Evolutionary conservation across 2,113 vertebrate species (phyloP).

Genomic region (Pionites leucogaster): DNA sequence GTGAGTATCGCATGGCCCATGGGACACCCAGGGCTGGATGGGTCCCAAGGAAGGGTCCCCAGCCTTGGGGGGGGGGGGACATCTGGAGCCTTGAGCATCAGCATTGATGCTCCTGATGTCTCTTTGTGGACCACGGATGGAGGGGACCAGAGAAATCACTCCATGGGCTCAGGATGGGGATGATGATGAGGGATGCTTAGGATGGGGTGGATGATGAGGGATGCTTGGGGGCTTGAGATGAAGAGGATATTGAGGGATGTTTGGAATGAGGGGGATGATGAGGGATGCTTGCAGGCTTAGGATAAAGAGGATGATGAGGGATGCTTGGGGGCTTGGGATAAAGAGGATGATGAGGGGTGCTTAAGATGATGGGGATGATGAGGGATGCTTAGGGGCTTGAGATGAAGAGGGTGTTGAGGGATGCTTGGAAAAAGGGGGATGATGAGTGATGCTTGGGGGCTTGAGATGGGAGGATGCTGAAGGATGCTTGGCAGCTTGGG

Average conservation of each 20-base stretch:
- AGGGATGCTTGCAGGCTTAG: neutral
- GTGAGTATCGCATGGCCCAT: constrained; percentile 76
- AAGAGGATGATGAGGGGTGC: too few species aligned
- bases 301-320: too few species aligned
- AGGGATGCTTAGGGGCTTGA: neutral
- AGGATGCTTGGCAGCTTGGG: neutral
- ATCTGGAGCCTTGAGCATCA: fast-evolving
- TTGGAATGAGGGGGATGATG: too few species aligned
- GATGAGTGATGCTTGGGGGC: neutral
- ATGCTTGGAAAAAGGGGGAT: neutral
- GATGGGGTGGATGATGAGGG: neutral
- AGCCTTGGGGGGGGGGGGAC: fast-evolving
- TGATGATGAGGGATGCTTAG: neutral
- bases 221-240: neutral
- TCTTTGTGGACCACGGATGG: neutral
- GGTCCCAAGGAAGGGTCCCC: neutral
- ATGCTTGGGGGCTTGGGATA: too few species aligned
- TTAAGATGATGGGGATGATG: neutral
- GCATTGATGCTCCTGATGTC: fast-evolving
- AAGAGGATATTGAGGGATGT: neutral
- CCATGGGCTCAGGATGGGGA: fast-evolving
- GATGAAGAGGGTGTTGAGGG: neutral
- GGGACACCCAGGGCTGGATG: neutral
- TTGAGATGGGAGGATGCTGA: neutral
- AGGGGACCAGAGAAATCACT: neutral